phyloP scores from a whole-genome alignment of 2,888 invertebrate genomes.

The Hololepta plana region DNA sequence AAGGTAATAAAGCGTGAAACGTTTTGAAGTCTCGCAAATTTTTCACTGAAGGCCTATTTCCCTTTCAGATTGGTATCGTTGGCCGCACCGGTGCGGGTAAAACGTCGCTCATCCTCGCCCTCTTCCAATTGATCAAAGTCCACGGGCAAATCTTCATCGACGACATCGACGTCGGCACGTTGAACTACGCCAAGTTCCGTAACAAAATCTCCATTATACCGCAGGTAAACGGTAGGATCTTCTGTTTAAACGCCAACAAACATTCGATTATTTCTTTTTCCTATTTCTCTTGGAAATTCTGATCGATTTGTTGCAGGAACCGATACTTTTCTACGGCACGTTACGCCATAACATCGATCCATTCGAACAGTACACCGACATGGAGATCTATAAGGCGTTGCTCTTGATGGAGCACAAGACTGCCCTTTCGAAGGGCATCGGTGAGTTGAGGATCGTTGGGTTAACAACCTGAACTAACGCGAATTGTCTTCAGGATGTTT shows the following conservation, averaged over 20 bases:
- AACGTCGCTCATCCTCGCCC: slow-evolving; percentile 31
- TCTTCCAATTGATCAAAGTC: slow-evolving; percentile 37
- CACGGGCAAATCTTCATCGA: slow-evolving; percentile 36
- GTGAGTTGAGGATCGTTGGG: too few species aligned
- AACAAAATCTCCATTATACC: slow-evolving; percentile 43
- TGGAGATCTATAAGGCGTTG: slow-evolving; percentile 17
- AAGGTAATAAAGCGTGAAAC: slow-evolving; percentile 22
- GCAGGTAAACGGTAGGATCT: too few species aligned
- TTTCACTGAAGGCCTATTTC: slow-evolving; percentile 1
- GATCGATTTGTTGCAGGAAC: slow-evolving; percentile 36
- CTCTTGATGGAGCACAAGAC: slow-evolving; percentile 30
- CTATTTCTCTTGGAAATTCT: slow-evolving; percentile 34
- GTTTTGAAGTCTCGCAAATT: background rate
- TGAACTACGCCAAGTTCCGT: slow-evolving; percentile 36
- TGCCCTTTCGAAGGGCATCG: slow-evolving; percentile 23
- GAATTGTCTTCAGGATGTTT: slow-evolving; percentile 30
- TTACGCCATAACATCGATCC: slow-evolving; percentile 49
- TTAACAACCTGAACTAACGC: background rate
- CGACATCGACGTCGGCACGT: slow-evolving; percentile 24
- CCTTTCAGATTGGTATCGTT: slow-evolving; percentile 30
- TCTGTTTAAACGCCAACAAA: too few species aligned
- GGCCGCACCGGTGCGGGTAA: slow-evolving; percentile 42
- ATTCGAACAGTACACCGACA: slow-evolving; percentile 30
- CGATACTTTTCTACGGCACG: slow-evolving; percentile 45
- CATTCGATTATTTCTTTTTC: slow-evolving; percentile 33